These are phyloP conservation scores for Steromphala cineraria DNA, from an alignment of 2,888 invertebrate genomes.

Conservation along the genomic window DNA sequence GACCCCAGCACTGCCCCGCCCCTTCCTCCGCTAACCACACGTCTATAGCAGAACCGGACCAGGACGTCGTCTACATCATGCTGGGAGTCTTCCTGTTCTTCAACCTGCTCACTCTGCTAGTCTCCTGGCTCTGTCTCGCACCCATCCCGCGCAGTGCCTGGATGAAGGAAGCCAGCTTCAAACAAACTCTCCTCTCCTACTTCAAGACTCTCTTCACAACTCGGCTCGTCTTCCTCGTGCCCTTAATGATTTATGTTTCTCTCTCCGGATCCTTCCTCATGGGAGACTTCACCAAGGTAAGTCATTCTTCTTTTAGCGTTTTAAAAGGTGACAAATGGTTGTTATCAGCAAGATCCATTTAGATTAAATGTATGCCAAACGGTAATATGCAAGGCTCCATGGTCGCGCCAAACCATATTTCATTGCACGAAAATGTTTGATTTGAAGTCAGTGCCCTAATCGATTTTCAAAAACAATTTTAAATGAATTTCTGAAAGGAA, in stretches of 20 bases:
- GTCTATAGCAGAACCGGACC: conserved; percentile 49
- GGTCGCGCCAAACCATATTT: too few species aligned
- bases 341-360: too few species aligned
- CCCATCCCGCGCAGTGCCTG: conserved; percentile 46
- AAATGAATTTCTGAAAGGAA: too few species aligned
- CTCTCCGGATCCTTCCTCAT: conserved; percentile 68
- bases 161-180: conserved; percentile 31
- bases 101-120: conserved; percentile 55
- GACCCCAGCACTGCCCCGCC: conserved; percentile 39
- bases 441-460: too few species aligned
- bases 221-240: conserved; percentile 62
- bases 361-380: too few species aligned
- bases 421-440: too few species aligned
- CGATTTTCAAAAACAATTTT: too few species aligned
- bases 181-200: conserved; percentile 47
- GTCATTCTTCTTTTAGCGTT: too few species aligned
- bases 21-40: conserved; percentile 34
- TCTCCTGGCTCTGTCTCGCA: conserved; percentile 54
- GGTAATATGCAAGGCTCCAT: too few species aligned
- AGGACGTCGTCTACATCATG: conserved; percentile 55
- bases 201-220: conserved; percentile 46
- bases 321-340: too few species aligned
- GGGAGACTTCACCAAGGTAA: conserved; percentile 71
- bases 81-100: conserved; percentile 61
- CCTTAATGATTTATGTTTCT: conserved; percentile 67